phyloP scores from a whole-genome alignment of 2,888 invertebrate genomes.

The Pammene fasciana region DNA sequence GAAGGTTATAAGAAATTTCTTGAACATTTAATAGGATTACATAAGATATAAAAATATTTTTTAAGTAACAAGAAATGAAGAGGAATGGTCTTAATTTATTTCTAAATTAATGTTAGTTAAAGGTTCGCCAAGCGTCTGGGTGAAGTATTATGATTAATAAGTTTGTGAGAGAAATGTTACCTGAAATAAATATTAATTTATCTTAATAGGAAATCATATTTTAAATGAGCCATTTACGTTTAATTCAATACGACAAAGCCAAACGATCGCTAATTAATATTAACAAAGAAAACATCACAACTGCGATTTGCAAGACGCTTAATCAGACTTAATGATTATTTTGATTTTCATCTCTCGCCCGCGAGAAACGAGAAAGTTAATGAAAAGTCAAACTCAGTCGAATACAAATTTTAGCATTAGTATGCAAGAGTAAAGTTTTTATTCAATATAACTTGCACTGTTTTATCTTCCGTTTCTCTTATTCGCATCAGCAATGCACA shows the following conservation, averaged over 20 bases:
- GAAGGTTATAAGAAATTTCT: background rate
- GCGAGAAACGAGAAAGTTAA: slow-evolving; percentile 75
- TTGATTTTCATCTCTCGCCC: slow-evolving; percentile 76
- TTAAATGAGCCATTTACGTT: slow-evolving; percentile 28
- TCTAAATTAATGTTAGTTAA: slow-evolving; percentile 10
- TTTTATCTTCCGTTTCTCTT: slow-evolving; percentile 76
- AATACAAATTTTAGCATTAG: slow-evolving; percentile 81
- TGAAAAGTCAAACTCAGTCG: slow-evolving; percentile 80
- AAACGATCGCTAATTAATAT: slow-evolving; percentile 57
- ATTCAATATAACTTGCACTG: slow-evolving; percentile 80
- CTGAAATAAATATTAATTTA: slow-evolving; percentile 37
- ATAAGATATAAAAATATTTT: background rate
- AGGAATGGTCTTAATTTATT: slow-evolving; percentile 32
- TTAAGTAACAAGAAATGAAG: slow-evolving; percentile 40
- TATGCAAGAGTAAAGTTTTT: slow-evolving; percentile 82
- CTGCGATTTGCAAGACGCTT: slow-evolving; percentile 66
- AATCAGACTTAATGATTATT: slow-evolving; percentile 78
- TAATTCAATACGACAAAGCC: slow-evolving; percentile 47
- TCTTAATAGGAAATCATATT: slow-evolving; percentile 32
- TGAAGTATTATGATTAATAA: slow-evolving; percentile 36
- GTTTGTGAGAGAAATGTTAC: slow-evolving; percentile 36
- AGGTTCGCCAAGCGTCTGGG: slow-evolving; percentile 24
- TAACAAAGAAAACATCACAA: slow-evolving; percentile 61
- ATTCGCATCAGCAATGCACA: slow-evolving; percentile 68
- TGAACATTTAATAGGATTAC: background rate